Base-by-base conservation (phyloP, 37 sponge, comb jelly and placozoan species). In the Lycopodina hypogea region DNA sequence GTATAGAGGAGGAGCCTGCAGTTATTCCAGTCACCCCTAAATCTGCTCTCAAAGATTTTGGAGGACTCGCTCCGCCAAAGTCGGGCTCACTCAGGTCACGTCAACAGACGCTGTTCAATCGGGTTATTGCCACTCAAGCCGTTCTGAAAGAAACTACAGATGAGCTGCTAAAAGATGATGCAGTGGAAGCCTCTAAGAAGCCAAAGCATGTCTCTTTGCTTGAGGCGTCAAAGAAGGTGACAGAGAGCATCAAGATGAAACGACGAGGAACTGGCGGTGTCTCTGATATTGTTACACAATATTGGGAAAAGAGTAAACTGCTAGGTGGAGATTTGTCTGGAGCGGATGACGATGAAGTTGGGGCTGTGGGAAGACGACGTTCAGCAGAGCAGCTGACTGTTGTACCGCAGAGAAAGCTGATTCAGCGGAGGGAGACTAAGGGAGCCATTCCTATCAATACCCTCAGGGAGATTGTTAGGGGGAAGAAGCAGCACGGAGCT, bases 131-230 rank as follows among this genome's bases (percentile, higher is more conserved):
- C 62, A 84, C 84, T 3, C 79, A 72, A 66, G 75, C 37, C 0
- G 73, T 86, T 0, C 22, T 86, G 40, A 78, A 74, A 29, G 86
- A 86, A 63, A 63, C 45, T 1, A 82, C 65, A 0, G 83, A 82
- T 51, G 83, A 73, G 40, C 39, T 82, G 23, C 40, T 82, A 12
- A 74, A 82, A 11, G 74, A 66, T 1, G 74, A 71, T 26, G 65
- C 65, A 29, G 45, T 56, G 56, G 61, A 36, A 39, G 26, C 15
- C 14, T 1, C 32, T 26, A 22, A 22, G 1, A 73, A 53, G n/a
- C 28, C 1, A 4, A 23, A 28, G 23, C 53, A 53, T 32, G n/a
- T 73, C 18, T 32, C 35, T 23, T 26, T 76, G 37, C 41, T 38
- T 22, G 76, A 58, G 33, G 76, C 76, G 6, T 60, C 76, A 3